Evolutionary conservation across 2,888 invertebrate species (phyloP), one percentile per base, ranked within the genome.

Genomic region (Strigamia crassipes): DNA sequence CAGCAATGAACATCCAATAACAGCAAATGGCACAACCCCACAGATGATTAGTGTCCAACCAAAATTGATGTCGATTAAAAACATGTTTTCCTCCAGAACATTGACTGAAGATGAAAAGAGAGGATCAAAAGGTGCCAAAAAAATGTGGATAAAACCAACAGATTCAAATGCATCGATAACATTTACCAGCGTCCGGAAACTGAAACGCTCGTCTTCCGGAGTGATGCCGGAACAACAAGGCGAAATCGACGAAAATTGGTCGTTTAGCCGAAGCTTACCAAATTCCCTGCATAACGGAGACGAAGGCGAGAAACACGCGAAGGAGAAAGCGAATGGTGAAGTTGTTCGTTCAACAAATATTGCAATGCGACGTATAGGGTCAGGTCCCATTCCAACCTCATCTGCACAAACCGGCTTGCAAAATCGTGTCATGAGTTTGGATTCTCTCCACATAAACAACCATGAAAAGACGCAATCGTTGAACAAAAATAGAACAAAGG

Each of bases 201-300:
- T 94, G 12, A 91, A 92, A 85, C 91, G 92, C 84, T 92, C 93
- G 0, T 91, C 93, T 0, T 85, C 85, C 8, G 85, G 85, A n/a
- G 85, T 84, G 12, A 82, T 85, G 51, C 83, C 83, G 0, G 81
- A 51, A 78, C 83, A 82, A 66, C 83, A 82, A 5, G 84, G 84
- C 18, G 83, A 86, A 15, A 86, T 89, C 51, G 92, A 91, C 85
- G 91, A 90, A 81, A 94, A 95, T 87, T 95, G 95, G 95, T 91
- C 94, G 85, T 87, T 95, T 42, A 94, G 94, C 82, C 92, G 93
- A 85, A 94, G 94, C 15, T 93, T 93, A 0, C 94, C 94, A 1
- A 94, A 92, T 87, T 94, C 94, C 0, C 87, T 94, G 85, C 93
- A 93, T 85, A 92, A 92, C 85, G 91, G 90, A 1, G 84, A 85